These are phyloP conservation scores for Drosophila monieri DNA, from an alignment of 2,888 invertebrate species.

Conservation along the genomic window DNA sequence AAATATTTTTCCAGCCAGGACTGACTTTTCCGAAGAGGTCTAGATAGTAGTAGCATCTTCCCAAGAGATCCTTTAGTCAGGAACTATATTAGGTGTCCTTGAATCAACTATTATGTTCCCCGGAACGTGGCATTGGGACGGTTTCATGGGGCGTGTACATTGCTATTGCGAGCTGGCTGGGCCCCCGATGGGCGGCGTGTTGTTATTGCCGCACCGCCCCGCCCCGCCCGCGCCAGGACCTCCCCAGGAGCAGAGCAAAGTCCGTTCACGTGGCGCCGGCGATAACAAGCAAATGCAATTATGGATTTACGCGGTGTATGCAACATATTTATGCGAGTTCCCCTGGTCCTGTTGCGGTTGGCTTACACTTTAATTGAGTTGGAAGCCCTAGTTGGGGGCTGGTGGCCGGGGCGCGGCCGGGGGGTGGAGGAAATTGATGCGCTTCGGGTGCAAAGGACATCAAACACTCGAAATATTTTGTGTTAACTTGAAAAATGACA, in stretches of 20 bases:
- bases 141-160: constrained; percentile 14
- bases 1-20: background rate
- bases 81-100: too few relatives aligned
- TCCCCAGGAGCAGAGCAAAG: background rate
- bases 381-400: constrained; percentile 6
- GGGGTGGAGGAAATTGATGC: constrained; percentile 61
- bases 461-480: constrained; percentile 78
- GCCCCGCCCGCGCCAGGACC: background rate
- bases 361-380: constrained; percentile 71
- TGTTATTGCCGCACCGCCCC: constrained; percentile 16
- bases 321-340: constrained; percentile 59
- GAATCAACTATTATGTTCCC: background rate
- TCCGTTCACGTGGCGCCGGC: constrained; percentile 19
- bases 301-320: constrained; percentile 67
- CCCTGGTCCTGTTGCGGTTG: constrained; percentile 43
- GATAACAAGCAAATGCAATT: constrained; percentile 70
- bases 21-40: too few relatives aligned
- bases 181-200: background rate
- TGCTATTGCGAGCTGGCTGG: constrained; percentile 1
- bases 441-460: constrained; percentile 73
- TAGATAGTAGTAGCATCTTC: too few relatives aligned
- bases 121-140: background rate
- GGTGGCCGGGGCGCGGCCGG: too few relatives aligned
- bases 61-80: too few relatives aligned
- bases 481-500: constrained; percentile 77